Conservation (phyloP, 2,797 vertebrate genomes). For the Tokudaia muenninki region DNA sequence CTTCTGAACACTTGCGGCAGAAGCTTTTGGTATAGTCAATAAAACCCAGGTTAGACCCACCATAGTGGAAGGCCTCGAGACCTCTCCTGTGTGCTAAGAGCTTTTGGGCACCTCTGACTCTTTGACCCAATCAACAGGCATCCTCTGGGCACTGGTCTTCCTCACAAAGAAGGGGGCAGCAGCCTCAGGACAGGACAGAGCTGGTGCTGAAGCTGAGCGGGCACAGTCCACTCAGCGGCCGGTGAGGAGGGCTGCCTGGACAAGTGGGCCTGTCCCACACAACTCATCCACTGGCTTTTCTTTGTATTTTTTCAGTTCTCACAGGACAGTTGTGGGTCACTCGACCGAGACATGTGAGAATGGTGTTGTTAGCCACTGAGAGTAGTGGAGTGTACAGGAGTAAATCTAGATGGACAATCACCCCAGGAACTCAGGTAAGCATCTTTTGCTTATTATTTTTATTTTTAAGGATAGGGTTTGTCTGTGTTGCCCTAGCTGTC, state of each 20-base stretch:
- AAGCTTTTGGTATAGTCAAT: neutral
- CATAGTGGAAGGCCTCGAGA: too few relatives aligned
- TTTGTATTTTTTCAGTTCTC: neutral
- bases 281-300: neutral
- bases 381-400: neutral
- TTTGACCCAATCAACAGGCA: neutral
- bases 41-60: neutral
- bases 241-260: neutral
- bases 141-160: neutral
- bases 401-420: too few relatives aligned
- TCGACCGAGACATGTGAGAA: neutral
- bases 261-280: neutral
- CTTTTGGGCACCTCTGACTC: neutral
- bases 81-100: neutral
- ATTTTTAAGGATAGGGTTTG: neutral
- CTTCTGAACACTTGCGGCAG: neutral
- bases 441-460: neutral
- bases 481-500: neutral
- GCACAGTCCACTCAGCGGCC: neutral
- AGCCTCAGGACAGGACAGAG: neutral
- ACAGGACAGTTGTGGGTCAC: neutral
- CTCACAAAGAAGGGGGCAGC: neutral
- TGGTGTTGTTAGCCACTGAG: neutral
- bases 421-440: too few relatives aligned
- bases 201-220: neutral